Conservation (phyloP, 2,797 vertebrate genomes). For the Myotis daubentonii region DNA sequence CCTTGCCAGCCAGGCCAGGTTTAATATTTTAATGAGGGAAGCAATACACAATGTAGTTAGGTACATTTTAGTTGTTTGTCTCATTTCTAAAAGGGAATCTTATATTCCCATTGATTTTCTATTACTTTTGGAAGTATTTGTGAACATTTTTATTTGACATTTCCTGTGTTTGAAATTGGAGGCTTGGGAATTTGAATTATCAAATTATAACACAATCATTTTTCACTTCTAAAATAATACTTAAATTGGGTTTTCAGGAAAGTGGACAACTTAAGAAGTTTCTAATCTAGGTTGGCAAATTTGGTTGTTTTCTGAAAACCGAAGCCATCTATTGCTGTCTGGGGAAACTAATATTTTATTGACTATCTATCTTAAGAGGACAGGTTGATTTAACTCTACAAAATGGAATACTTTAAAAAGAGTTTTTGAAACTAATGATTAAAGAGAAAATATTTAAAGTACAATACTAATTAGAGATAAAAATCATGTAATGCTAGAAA, state of each 20-base stretch:
- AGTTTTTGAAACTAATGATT: slow-evolving; percentile 11
- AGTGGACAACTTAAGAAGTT: slow-evolving; percentile 5
- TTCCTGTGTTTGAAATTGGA: slow-evolving; percentile 46
- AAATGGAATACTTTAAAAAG: background rate
- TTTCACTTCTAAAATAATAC: slow-evolving; percentile 43
- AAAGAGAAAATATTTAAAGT: slow-evolving; percentile 16
- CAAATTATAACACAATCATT: background rate
- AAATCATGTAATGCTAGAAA: background rate
- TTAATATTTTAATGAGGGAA: slow-evolving; percentile 35
- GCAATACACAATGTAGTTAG: background rate
- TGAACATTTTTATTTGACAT: background rate
- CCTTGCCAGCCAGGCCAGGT: background rate
- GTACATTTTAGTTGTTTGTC: slow-evolving; percentile 17
- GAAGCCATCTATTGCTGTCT: background rate
- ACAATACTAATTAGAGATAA: background rate
- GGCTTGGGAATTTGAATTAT: background rate
- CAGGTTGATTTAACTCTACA: slow-evolving; percentile 20
- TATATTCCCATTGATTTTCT: background rate
- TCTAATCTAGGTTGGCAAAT: background rate
- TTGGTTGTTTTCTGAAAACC: slow-evolving; percentile 41
- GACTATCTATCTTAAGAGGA: slow-evolving; percentile 12
- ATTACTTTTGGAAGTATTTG: background rate
- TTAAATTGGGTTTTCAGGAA: slow-evolving; percentile 32
- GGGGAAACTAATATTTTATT: background rate
- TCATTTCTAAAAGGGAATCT: slow-evolving; percentile 54